phyloP scores from a whole-genome alignment of 2,888 invertebrate genomes.

The Rambutsinella grinnellia region DNA sequence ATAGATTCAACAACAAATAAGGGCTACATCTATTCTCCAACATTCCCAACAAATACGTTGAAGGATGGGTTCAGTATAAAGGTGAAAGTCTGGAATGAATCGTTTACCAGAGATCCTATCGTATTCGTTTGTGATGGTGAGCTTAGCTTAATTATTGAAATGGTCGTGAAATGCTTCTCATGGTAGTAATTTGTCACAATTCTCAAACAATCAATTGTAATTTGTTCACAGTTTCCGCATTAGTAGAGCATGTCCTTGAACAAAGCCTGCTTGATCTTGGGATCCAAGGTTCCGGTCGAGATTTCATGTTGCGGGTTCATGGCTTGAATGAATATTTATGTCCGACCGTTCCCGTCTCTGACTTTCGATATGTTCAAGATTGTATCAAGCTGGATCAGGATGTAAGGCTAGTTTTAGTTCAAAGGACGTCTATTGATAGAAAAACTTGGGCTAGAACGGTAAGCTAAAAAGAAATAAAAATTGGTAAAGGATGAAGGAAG shows the following conservation, averaged over 20 bases:
- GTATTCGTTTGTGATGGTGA: conserved; percentile 94
- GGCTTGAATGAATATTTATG: conserved; percentile 91
- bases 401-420: conserved; percentile 78
- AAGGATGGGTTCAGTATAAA: conserved; percentile 88
- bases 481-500: neutral
- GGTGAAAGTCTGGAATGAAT: conserved; percentile 80
- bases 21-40: conserved; percentile 89
- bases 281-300: conserved; percentile 78
- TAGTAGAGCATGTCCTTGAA: conserved; percentile 86
- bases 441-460: conserved; percentile 83
- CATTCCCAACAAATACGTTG: conserved; percentile 82
- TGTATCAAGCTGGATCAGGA: conserved; percentile 94
- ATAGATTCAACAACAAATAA: conserved; percentile 85
- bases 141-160: too few relatives aligned
- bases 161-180: too few relatives aligned
- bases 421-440: conserved; percentile 74
- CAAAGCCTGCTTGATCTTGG: conserved; percentile 87
- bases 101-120: conserved; percentile 78
- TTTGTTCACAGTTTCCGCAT: conserved; percentile 81
- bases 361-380: conserved; percentile 93
- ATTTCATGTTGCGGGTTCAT: conserved; percentile 83
- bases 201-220: conserved; percentile 41
- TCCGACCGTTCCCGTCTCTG: conserved; percentile 84
- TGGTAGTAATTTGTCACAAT: too few relatives aligned
- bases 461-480: conserved; percentile 67